These are phyloP conservation scores for Mionectes olivaceus DNA, from an alignment of 2,797 vertebrate genomes.

Conservation along the genomic window DNA sequence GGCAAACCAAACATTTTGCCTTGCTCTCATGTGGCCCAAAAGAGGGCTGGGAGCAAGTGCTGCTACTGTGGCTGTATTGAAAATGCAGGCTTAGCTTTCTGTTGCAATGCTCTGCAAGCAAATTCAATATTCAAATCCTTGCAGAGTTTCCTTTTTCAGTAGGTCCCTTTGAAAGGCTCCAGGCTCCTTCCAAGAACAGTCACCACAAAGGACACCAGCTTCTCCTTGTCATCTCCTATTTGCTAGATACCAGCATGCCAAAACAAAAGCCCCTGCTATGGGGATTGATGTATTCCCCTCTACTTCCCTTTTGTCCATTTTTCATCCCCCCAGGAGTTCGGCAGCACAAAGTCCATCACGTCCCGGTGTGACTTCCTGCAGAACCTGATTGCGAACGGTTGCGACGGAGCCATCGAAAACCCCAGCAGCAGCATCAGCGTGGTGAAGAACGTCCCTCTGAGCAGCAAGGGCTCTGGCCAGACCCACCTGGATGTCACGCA, in stretches of 20 bases:
- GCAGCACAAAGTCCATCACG: slow-evolving; percentile 80
- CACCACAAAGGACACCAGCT: not conserved
- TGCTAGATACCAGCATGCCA: not conserved
- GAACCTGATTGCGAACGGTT: slow-evolving; percentile 88
- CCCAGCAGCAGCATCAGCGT: slow-evolving; percentile 82
- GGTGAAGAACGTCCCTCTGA: slow-evolving; percentile 82
- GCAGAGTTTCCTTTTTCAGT: not conserved
- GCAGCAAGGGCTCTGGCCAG: slow-evolving; percentile 85
- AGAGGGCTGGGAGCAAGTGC: not conserved
- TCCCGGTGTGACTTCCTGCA: slow-evolving; percentile 89
- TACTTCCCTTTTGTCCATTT: not conserved
- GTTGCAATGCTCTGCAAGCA: not conserved
- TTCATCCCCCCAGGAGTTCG: slow-evolving; percentile 82
- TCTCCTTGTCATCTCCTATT: not conserved
- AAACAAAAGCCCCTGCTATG: not conserved
- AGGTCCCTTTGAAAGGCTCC: not conserved
- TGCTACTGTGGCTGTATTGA: not conserved
- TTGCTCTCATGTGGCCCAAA: not conserved
- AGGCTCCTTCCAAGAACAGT: not conserved
- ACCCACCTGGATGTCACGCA: slow-evolving; percentile 86
- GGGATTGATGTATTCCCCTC: not conserved
- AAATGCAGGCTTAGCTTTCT: not conserved
- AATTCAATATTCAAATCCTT: not conserved
- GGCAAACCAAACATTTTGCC: not conserved
- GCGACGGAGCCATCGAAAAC: slow-evolving; percentile 81